Conservation (phyloP, 2,797 vertebrate genomes). For the Pagetopsis macropterus region DNA sequence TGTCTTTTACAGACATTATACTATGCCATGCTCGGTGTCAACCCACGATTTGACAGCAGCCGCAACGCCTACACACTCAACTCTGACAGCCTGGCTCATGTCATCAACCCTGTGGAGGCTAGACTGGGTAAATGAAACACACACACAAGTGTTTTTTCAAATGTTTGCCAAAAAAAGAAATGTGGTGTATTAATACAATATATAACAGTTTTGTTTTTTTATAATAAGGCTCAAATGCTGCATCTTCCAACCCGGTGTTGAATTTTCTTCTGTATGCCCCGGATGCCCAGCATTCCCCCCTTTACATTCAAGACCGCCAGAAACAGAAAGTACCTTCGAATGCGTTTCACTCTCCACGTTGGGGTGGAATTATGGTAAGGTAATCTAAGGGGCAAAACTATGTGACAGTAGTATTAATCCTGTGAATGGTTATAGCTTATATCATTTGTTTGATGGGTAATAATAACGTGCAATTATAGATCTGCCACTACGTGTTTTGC, state of each 20-base stretch:
- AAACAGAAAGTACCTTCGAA: constrained; percentile 88
- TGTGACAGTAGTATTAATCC: neutral
- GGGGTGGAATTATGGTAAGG: constrained; percentile 97
- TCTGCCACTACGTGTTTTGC: too few species aligned
- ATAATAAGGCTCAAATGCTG: constrained; percentile 91
- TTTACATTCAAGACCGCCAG: constrained; percentile 90
- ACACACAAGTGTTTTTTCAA: neutral
- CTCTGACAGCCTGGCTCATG: constrained; percentile 92
- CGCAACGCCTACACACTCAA: constrained; percentile 88
- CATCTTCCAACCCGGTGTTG: constrained; percentile 93
- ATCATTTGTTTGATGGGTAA: neutral
- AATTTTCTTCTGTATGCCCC: constrained; percentile 97
- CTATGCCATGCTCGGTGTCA: constrained; percentile 92
- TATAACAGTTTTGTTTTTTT: neutral
- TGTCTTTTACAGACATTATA: constrained; percentile 87
- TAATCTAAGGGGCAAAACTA: neutral
- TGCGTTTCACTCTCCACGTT: constrained; percentile 96
- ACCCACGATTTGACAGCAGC: constrained; percentile 89
- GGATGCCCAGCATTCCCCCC: constrained; percentile 91
- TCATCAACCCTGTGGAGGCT: constrained; percentile 98
- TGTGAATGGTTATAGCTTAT: neutral
- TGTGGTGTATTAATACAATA: neutral
- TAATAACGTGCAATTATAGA: too few species aligned
- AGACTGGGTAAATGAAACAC: constrained; percentile 87
- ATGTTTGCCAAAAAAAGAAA: neutral